A percentile compares a stretch with the other conserved stretches of the same genome.
Evolutionary conservation across 2,113 vertebrate species (phyloP).

Genomic region (Ammodramus savannarum): DNA sequence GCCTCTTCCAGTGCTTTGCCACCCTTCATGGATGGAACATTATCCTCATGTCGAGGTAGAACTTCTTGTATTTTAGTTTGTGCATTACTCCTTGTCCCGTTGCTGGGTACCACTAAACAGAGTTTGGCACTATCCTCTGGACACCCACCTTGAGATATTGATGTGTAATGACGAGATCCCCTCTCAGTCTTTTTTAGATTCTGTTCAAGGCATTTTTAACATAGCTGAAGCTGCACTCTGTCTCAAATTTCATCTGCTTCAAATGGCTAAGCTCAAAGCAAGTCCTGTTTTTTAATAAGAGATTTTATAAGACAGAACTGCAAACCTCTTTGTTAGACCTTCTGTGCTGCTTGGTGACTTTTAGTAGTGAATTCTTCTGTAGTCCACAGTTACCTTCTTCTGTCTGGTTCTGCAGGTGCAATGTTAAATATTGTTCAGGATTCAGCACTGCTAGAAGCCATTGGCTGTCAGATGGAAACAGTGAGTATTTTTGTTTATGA

Average conservation of each 20-base stretch:
- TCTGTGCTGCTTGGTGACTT: not conserved
- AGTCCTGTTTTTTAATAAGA: not conserved
- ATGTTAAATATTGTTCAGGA: constrained; percentile 98
- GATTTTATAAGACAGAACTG: not conserved
- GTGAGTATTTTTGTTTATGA: constrained; percentile 68
- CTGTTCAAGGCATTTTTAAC: not conserved
- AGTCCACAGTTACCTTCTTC: not conserved
- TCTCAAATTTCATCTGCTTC: not conserved
- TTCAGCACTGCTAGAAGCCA: constrained; percentile 91
- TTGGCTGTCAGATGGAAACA: constrained; percentile 89
- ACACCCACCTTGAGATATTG: not conserved
- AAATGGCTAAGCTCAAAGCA: not conserved
- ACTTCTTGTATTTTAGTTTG: not conserved
- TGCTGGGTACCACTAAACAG: not conserved
- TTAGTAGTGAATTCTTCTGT: not conserved
- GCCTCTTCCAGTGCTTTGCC: not conserved
- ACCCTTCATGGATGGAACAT: not conserved
- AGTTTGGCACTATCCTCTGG: not conserved
- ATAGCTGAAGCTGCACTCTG: not conserved
- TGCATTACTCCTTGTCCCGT: not conserved
- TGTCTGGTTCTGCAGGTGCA: constrained; percentile 78
- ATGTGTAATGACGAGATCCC: not conserved
- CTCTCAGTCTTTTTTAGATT: not conserved
- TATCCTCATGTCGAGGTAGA: not conserved
- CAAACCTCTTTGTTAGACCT: not conserved